These are phyloP conservation scores for Pygmarrhopalites habei DNA, from an alignment of 1,140 invertebrate species.

Conservation along the genomic window DNA sequence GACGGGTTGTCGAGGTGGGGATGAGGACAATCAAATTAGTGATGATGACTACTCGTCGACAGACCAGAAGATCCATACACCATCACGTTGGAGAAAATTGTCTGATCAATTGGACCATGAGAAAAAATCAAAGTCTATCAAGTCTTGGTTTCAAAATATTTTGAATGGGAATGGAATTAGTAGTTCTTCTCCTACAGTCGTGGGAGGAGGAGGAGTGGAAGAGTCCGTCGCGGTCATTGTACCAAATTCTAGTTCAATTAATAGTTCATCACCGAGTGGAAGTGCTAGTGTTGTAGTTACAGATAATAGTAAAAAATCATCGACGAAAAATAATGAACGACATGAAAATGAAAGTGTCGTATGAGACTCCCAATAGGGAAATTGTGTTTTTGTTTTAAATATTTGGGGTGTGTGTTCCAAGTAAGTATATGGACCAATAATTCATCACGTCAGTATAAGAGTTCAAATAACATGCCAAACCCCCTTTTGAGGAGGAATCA, in stretches of 20 bases:
- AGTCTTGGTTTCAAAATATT: conserved; percentile 38
- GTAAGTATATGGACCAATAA: no score
- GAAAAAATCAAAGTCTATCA: conserved; percentile 26
- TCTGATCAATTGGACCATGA: conserved; percentile 24
- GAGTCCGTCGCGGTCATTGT: not conserved
- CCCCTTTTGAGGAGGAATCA: no score
- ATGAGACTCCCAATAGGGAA: no score
- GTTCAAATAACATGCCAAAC: no score
- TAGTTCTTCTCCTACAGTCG: not conserved
- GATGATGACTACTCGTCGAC: not conserved
- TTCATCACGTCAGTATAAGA: no score
- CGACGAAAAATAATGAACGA: not conserved
- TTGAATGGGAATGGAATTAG: conserved; percentile 35
- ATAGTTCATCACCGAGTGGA: not conserved
- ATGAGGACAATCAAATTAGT: not conserved
- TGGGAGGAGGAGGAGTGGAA: not conserved
- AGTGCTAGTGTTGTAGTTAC: not conserved
- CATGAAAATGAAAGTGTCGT: not conserved
- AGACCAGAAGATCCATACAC: not conserved
- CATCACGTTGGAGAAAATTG: conserved; percentile 19
- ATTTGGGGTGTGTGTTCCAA: no score
- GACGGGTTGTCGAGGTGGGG: not conserved
- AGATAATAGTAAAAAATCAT: not conserved
- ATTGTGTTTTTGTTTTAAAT: no score
- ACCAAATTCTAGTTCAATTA: no score